Evolutionary conservation across 2,797 vertebrate genomes (phyloP).

Genomic region (Artibeus lituratus): DNA sequence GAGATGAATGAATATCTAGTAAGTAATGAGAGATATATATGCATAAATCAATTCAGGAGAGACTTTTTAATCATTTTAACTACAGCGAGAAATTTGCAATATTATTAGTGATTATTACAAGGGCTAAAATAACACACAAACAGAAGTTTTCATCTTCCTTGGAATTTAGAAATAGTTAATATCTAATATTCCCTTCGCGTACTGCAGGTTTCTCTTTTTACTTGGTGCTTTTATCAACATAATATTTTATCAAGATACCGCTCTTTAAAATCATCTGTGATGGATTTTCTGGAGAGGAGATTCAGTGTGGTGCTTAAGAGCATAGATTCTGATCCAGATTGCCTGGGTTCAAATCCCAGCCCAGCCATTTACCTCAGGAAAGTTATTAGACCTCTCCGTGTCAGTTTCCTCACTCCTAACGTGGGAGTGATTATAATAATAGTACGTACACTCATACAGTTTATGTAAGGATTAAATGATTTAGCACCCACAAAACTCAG

Average conservation of each 20-base stretch:
- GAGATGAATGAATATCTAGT: constrained; percentile 61
- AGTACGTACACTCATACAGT: not conserved
- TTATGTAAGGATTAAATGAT: not conserved
- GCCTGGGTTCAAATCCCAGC: not conserved
- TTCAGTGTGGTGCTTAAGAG: not conserved
- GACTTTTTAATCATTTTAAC: constrained; percentile 61
- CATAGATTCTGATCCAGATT: not conserved
- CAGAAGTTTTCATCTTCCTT: constrained; percentile 49
- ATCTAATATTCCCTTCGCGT: not conserved
- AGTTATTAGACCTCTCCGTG: not conserved
- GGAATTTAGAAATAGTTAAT: constrained; percentile 40
- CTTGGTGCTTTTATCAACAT: not conserved
- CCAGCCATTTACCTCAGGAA: not conserved
- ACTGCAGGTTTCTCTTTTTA: not conserved
- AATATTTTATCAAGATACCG: not conserved
- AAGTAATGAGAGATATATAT: constrained; percentile 50
- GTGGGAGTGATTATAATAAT: not conserved
- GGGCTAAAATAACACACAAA: constrained; percentile 15
- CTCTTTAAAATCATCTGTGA: not conserved
- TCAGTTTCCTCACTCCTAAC: not conserved
- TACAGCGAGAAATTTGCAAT: constrained; percentile 36
- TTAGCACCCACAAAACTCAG: constrained; percentile 3
- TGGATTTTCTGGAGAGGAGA: not conserved
- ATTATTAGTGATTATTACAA: constrained; percentile 55
- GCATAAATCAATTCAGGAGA: constrained; percentile 57